Conservation (phyloP, 1,140 invertebrate genomes). For the Globodera rostochiensis region DNA sequence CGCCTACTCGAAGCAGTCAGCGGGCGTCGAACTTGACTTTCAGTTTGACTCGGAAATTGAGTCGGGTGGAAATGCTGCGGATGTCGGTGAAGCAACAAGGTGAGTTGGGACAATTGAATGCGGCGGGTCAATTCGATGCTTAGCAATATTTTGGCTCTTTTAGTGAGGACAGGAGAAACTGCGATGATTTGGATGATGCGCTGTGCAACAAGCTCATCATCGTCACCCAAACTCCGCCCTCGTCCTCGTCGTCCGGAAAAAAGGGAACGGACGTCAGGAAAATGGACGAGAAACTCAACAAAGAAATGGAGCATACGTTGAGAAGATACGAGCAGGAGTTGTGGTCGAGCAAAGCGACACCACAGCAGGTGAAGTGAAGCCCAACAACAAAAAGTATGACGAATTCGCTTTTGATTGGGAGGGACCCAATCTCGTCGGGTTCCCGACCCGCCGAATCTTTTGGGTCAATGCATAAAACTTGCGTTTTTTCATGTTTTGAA, state of each 20-base stretch:
- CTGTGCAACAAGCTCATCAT: conserved; percentile 93
- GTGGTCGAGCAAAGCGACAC: conserved; percentile 70
- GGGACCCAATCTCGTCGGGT: too few species aligned
- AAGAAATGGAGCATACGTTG: conserved; percentile 94
- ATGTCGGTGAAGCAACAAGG: background rate
- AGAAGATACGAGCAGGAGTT: conserved; percentile 90
- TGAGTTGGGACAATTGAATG: background rate
- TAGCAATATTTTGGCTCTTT: background rate
- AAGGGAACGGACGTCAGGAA: conserved; percentile 8
- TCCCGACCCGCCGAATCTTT: too few species aligned
- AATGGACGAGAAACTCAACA: conserved; percentile 76
- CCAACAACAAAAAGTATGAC: background rate
- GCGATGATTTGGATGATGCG: conserved; percentile 71
- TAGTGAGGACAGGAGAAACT: conserved; percentile 19
- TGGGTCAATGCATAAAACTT: too few species aligned
- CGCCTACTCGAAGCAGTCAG: conserved; percentile 2
- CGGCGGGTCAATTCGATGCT: background rate
- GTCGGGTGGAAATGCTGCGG: conserved; percentile 4
- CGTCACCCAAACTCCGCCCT: conserved; percentile 79
- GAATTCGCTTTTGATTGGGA: too few species aligned
- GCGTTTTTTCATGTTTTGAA: too few species aligned
- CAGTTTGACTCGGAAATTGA: conserved; percentile 91
- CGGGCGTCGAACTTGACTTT: conserved; percentile 75
- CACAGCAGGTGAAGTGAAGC: conserved; percentile 1
- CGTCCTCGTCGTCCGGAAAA: conserved; percentile 64